These are phyloP conservation scores for Edolisoma coerulescens DNA, from an alignment of 2,113 vertebrate genomes.

Conservation along the genomic window DNA sequence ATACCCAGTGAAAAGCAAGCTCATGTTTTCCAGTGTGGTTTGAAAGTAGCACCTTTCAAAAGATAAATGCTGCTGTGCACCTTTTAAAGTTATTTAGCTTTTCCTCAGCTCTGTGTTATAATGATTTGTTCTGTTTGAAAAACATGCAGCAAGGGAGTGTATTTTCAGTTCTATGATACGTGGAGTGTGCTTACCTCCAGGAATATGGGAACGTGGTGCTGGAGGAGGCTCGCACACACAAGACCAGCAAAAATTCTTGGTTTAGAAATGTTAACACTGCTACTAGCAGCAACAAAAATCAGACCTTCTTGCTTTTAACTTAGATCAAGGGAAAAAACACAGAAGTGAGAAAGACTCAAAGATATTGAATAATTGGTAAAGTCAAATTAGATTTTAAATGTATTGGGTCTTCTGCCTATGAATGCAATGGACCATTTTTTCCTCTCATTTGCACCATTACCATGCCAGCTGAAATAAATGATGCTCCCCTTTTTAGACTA, in stretches of 20 bases:
- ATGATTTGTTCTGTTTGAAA: conserved; percentile 46
- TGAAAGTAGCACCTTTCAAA: not conserved
- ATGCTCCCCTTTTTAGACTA: not conserved
- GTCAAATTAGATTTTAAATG: not conserved
- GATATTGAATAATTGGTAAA: conserved; percentile 7
- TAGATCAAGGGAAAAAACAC: not conserved
- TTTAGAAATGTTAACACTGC: not conserved
- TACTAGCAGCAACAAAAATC: not conserved
- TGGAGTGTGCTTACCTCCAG: not conserved
- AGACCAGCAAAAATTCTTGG: not conserved
- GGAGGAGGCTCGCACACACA: not conserved
- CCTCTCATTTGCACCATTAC: conserved; percentile 6
- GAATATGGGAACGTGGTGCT: not conserved
- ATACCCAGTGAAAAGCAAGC: not conserved
- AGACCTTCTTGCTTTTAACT: not conserved
- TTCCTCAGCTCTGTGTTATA: conserved; percentile 27
- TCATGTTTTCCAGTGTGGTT: not conserved
- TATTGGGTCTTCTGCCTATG: not conserved
- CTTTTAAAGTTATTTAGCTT: conserved; percentile 16
- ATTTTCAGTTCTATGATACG: conserved; percentile 56
- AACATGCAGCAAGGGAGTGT: conserved; percentile 49
- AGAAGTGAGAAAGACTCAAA: not conserved
- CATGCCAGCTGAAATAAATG: conserved; percentile 9
- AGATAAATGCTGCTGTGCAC: conserved; percentile 22
- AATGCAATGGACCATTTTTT: conserved; percentile 4